Conservation (phyloP, 2,113 vertebrate genomes). For the Onychostruthus taczanowskii region DNA sequence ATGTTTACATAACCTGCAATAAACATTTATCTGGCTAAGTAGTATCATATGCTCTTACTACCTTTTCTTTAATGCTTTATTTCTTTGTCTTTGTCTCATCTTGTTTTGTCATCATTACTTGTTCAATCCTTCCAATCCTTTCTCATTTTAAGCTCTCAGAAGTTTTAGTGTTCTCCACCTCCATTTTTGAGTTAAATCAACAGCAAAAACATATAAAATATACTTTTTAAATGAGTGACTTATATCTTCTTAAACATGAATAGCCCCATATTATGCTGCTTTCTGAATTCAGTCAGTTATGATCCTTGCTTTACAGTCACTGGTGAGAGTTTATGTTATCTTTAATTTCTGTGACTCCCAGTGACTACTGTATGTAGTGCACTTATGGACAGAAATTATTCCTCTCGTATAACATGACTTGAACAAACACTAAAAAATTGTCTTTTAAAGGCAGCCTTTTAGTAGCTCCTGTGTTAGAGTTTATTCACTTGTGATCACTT, state of each 20-base stretch:
- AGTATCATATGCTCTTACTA: neutral
- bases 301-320: neutral
- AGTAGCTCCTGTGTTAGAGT: accelerated
- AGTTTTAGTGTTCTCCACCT: neutral
- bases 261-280: neutral
- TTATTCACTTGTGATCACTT: neutral
- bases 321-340: neutral
- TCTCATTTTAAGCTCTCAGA: neutral
- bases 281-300: neutral
- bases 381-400: neutral
- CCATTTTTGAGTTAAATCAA: neutral
- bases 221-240: neutral
- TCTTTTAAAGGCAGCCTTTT: neutral
- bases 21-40: neutral
- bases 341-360: neutral
- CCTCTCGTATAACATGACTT: neutral
- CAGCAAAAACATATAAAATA: neutral
- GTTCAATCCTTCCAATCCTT: neutral
- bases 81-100: neutral
- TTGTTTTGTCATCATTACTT: neutral
- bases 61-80: neutral
- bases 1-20: neutral
- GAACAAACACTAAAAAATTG: neutral
- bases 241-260: neutral
- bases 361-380: neutral